phyloP scores from a whole-genome alignment of 2,113 vertebrate species.

The Turnix velox region DNA sequence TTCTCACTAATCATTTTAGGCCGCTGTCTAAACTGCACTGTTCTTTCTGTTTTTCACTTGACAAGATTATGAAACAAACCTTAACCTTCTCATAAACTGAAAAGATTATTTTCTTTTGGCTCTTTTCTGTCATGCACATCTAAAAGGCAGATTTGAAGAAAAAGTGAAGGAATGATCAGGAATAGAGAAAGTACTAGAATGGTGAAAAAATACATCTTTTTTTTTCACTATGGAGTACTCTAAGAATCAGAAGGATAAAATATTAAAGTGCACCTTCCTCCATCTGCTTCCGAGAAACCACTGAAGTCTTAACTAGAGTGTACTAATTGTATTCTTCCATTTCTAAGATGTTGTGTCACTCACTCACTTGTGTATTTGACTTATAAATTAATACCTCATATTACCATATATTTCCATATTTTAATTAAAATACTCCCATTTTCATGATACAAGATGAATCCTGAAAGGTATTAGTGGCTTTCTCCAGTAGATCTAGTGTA shows the following conservation, averaged over 20 bases:
- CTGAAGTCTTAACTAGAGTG: fast-evolving
- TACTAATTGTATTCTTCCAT: neutral
- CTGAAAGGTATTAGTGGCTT: neutral
- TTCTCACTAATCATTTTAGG: neutral
- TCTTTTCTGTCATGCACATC: neutral
- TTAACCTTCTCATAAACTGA: neutral
- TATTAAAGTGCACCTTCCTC: neutral
- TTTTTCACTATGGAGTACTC: neutral
- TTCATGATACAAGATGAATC: neutral
- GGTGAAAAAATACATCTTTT: neutral
- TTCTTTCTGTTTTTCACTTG: neutral
- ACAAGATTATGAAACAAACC: neutral
- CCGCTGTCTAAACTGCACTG: neutral
- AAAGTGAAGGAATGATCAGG: neutral
- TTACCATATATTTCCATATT: neutral
- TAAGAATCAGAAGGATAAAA: neutral
- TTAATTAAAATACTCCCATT: neutral
- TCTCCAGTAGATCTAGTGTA: neutral
- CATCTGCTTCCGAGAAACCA: neutral
- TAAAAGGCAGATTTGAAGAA: neutral
- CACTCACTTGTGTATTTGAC: neutral
- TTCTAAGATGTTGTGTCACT: neutral
- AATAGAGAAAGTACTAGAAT: neutral
- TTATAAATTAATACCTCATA: neutral
- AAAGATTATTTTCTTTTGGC: neutral